A percentile compares a stretch with the other conserved stretches of the same genome.
These are phyloP conservation scores for Ischnus inquisitorius DNA, from an alignment of 2,888 invertebrate species.

Conservation along the genomic window DNA sequence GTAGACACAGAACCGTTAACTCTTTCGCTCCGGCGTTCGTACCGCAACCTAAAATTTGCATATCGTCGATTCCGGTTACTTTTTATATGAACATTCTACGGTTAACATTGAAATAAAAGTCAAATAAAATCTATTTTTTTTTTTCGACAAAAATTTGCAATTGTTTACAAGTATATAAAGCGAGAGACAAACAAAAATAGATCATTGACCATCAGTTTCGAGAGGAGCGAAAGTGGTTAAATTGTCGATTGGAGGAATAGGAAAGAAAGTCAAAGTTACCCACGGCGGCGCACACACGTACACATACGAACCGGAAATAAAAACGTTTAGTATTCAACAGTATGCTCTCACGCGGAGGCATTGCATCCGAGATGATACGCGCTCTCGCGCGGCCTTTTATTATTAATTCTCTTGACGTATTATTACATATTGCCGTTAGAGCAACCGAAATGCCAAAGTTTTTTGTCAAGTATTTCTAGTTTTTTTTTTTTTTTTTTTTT, in stretches of 20 bases:
- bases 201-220: not conserved
- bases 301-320: constrained; percentile 19
- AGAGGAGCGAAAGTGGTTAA: not conserved
- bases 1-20: not conserved
- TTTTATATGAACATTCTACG: not conserved
- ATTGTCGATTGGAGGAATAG: not conserved
- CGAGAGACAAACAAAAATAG: too few relatives aligned
- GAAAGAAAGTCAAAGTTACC: not conserved
- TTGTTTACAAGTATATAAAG: not conserved
- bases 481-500: constrained; percentile 59
- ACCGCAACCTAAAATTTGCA: not conserved
- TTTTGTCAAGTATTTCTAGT: constrained; percentile 63
- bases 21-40: not conserved
- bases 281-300: constrained; percentile 39
- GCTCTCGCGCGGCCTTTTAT: constrained; percentile 53
- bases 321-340: constrained; percentile 72
- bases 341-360: constrained; percentile 61
- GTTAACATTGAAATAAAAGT: not conserved
- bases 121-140: not conserved
- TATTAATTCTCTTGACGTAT: constrained; percentile 58
- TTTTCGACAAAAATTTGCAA: not conserved
- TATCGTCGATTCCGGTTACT: not conserved
- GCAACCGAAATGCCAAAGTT: constrained; percentile 55
- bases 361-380: constrained; percentile 40
- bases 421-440: constrained; percentile 37